Evolutionary conservation across 2,888 invertebrate genomes (phyloP), one percentile per base, ranked within the genome.

Genomic region (Rhamnusium bicolor): DNA sequence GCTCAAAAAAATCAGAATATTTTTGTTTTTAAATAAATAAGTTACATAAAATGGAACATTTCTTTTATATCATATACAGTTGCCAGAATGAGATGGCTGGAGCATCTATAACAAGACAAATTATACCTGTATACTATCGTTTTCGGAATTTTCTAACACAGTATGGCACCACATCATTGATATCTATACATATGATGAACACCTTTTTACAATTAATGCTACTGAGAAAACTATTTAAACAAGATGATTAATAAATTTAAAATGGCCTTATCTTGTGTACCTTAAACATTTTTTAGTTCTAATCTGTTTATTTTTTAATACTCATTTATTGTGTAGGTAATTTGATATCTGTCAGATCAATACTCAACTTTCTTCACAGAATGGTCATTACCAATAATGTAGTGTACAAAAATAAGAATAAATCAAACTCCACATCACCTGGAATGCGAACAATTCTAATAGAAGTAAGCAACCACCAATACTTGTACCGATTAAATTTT

Each of bases 261-360:
- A 27, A 56, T 56, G 4, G 14, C n/a, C 14, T 58, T 58, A 58
- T 58, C 58, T 32, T 58, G 32, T 58, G 58, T 32, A 58, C 32
- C 32, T 18, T 32, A 56, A 58, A 32, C 2, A 29, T 58, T 58
- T 56, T 58, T 58, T 58, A 32, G 7, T n/a, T 32, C 16, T 58
- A 58, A 58, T 58, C 58, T 58, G 27, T 54, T 32, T 54, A 32
- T 32, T 58, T 16, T n/a, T 18, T 32, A 58, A 58, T 32, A n/a
- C n/a, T 29, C 12, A 6, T 16, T 27, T 12, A 32, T 32, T 29
- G 27, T 32, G 58, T 32, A 40, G n/a, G n/a, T 58, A 58, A 16
- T 6, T n/a, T n/a, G n/a, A 29, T 29, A 58, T 58, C 18, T 14
- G 24, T 32, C 1, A 14, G 58, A 58, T 32, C 32, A 32, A 29